Conservation (phyloP, 2,797 vertebrate species). For the Notamacropus eugenii region DNA sequence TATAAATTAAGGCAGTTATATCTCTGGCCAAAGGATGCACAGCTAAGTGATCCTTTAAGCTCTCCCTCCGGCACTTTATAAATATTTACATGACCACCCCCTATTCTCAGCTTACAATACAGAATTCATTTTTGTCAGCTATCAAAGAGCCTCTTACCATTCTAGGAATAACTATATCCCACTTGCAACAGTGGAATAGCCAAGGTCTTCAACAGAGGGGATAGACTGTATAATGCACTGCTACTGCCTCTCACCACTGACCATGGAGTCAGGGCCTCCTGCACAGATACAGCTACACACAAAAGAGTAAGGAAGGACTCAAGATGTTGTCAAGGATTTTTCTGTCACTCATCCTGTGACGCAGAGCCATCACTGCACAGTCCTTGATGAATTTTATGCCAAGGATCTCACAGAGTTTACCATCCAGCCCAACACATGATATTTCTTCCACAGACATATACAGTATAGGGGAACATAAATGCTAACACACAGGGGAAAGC, state of each 20-base stretch:
- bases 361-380: background rate
- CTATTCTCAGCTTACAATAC: background rate
- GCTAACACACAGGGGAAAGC: background rate
- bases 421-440: background rate
- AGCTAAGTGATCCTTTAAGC: background rate
- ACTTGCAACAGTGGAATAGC: background rate
- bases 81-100: background rate
- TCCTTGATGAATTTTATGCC: background rate
- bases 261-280: background rate
- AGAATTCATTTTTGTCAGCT: background rate
- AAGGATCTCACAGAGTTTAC: background rate
- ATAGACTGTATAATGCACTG: background rate
- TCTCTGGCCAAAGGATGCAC: background rate
- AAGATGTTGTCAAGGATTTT: background rate
- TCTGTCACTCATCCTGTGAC: background rate
- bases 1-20: background rate
- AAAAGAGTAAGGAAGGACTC: background rate
- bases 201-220: background rate
- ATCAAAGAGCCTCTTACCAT: background rate
- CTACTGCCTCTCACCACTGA: background rate
- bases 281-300: background rate
- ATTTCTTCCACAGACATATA: background rate
- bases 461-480: background rate
- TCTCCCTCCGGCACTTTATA: background rate
- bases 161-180: background rate